Evolutionary conservation across 1,140 invertebrate species (phyloP).

Genomic region (Pseudomyrmex concolor): DNA sequence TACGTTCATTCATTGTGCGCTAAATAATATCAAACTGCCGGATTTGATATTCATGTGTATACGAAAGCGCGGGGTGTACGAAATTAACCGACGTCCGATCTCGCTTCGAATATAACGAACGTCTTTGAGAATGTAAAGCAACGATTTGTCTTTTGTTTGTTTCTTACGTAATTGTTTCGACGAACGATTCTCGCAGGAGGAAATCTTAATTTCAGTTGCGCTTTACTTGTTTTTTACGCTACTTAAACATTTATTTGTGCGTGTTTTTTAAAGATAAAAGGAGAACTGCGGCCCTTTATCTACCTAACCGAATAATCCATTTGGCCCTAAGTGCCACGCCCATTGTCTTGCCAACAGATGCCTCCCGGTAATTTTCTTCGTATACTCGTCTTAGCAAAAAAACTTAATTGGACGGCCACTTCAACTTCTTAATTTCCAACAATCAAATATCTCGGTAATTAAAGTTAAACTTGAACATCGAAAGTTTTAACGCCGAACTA

Average conservation of each 20-base stretch:
- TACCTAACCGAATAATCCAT: no score
- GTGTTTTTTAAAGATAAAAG: neutral
- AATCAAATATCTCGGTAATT: constrained; percentile 31
- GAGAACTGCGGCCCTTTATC: no score
- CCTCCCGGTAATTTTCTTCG: neutral
- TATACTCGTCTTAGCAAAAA: neutral
- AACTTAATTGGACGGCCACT: constrained; percentile 18
- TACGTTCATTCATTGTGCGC: constrained; percentile 17
- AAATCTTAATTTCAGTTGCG: neutral
- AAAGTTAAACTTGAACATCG: neutral
- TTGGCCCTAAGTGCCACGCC: neutral
- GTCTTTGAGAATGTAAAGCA: no score
- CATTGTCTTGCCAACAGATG: neutral
- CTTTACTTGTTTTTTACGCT: neutral
- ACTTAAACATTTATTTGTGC: neutral
- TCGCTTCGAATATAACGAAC: no score
- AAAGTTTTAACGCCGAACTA: neutral
- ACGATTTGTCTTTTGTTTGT: no score
- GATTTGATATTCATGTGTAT: neutral
- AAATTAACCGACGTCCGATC: no score
- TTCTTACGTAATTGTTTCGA: no score
- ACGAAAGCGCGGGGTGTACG: no score
- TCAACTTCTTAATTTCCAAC: constrained; percentile 3
- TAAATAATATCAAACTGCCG: constrained; percentile 36
- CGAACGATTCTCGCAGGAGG: no score